A percentile compares a stretch with the other conserved stretches of the same genome.
These are phyloP conservation scores for Echiichthys vipera DNA, from an alignment of 2,797 vertebrate genomes.

Conservation along the genomic window DNA sequence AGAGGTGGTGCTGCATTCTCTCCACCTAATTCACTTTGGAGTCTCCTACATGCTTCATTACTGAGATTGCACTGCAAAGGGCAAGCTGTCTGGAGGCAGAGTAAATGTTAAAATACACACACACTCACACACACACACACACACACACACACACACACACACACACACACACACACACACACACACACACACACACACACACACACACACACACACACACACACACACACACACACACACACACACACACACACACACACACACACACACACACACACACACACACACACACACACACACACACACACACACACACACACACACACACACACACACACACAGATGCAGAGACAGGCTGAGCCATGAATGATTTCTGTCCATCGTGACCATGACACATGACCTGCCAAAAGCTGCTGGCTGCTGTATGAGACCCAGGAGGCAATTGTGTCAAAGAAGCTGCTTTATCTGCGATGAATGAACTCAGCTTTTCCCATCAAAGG, in stretches of 20 bases:
- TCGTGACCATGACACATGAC: constrained; percentile 48
- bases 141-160: constrained; percentile 3
- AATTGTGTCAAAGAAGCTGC: constrained; percentile 35
- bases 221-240: constrained; percentile 12
- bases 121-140: constrained; percentile 18
- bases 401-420: constrained; percentile 33
- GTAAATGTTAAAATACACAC: constrained; percentile 39
- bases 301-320: constrained; percentile 18
- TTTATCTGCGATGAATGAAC: constrained; percentile 34
- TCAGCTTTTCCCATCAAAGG: background rate
- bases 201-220: constrained; percentile 20
- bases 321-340: constrained; percentile 11
- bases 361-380: constrained; percentile 41
- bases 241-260: too few species aligned
- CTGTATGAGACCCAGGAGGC: constrained; percentile 34
- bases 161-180: constrained; percentile 15
- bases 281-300: background rate
- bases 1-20: constrained; percentile 18
- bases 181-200: background rate
- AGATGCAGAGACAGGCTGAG: constrained; percentile 7
- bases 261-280: constrained; percentile 18
- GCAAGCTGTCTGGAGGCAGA: constrained; percentile 38
- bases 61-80: constrained; percentile 67
- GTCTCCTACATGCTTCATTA: constrained; percentile 72
- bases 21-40: constrained; percentile 67